A percentile compares a stretch with the other conserved stretches of the same genome.
Conservation (phyloP, 2,888 invertebrate species). For the Plebejus melissa region DNA sequence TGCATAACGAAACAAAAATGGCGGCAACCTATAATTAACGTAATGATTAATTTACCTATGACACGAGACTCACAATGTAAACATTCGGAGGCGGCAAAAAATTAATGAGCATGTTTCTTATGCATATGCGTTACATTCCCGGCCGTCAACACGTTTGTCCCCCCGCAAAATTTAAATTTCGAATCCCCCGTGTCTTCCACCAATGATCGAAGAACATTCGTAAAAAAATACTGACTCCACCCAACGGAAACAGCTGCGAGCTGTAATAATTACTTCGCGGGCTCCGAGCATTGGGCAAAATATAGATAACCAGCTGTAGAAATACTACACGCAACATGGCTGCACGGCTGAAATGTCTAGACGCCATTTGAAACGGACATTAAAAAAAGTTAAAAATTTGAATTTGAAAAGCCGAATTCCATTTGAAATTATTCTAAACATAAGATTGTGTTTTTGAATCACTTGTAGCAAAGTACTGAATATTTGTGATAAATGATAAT, state of each 20-base stretch:
- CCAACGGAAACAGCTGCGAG: slow-evolving; percentile 75
- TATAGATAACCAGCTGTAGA: slow-evolving; percentile 47
- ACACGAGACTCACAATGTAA: slow-evolving; percentile 25
- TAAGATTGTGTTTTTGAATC: not conserved
- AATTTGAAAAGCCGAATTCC: not conserved
- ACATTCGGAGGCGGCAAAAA: slow-evolving; percentile 34
- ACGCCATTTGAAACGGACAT: not conserved
- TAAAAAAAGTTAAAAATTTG: not conserved
- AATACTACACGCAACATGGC: slow-evolving; percentile 17
- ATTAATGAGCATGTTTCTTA: slow-evolving; percentile 49
- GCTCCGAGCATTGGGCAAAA: slow-evolving; percentile 60
- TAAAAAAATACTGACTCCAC: slow-evolving; percentile 62
- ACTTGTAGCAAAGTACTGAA: not conserved
- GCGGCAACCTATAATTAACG: slow-evolving; percentile 13
- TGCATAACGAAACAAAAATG: slow-evolving; percentile 1
- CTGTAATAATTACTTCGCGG: slow-evolving; percentile 70
- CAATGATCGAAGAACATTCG: slow-evolving; percentile 69
- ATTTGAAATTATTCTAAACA: not conserved
- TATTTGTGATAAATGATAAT: not conserved
- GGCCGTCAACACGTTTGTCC: slow-evolving; percentile 59
- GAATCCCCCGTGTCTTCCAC: slow-evolving; percentile 60
- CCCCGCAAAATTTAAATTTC: slow-evolving; percentile 74
- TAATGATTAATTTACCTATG: slow-evolving; percentile 17
- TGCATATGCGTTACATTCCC: slow-evolving; percentile 73
- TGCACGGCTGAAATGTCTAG: slow-evolving; percentile 21